Evolutionary conservation across 2,113 vertebrate species (phyloP), one percentile per base, ranked within the genome.

Genomic region (Aplodontia rufa): DNA sequence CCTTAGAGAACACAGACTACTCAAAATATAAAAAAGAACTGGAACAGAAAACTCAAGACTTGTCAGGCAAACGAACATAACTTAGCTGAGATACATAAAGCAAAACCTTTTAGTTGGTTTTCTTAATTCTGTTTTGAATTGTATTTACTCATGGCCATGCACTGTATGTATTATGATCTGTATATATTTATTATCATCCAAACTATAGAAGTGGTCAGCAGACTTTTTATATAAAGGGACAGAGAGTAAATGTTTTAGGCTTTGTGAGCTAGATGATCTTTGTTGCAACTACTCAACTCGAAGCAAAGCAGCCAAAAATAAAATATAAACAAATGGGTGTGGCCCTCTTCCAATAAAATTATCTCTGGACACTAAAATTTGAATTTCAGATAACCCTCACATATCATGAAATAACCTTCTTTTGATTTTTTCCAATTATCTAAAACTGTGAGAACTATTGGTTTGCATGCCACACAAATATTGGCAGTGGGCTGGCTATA

Each of bases 361-460:
- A 83, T 75, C 79, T 66, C 75, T 30, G 45, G n/a, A 51, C 47
- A 58, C n/a, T 93, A 49, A 81, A 81, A 91, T 91, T n/a, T 81
- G 10, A 88, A 81, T 92, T 92, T 80, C 24, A 96, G 37, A n/a
- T 84, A 60, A 90, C 85, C n/a, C 71, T 91, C 28, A 87, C 7
- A 68, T 78, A 49, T 12, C 14, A 53, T 35, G 24, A 51, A 92
- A 72, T 60, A 84, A 40, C 82, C 37, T 76, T 40, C 37, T 76
- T 42, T 49, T 91, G 69, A 71, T 84, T 75, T 79, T 89, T 55
- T 60, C 26, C 64, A 88, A 55, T 17, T 71, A 69, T 80, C 76
- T 80, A 74, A 92, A 94, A 69, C 71, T 32, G 45, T 71, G 74
- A 88, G 97, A 92, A 42, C 4, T 30, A 84, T 45, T 91, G 84